Evolutionary conservation across 1,140 invertebrate genomes (phyloP), one percentile per base, ranked within the genome.

Genomic region (Sinella curviseta): DNA sequence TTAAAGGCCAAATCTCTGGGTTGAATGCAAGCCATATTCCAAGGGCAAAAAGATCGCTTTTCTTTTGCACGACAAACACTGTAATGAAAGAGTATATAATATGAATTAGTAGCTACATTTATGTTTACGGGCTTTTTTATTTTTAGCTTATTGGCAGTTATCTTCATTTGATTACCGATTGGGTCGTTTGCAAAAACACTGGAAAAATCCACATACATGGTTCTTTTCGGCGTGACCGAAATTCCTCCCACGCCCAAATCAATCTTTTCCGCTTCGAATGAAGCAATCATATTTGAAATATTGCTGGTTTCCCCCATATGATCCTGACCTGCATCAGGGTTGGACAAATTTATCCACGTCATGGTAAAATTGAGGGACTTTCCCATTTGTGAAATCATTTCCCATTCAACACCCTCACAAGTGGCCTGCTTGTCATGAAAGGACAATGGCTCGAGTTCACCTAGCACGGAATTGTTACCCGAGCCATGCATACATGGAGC

Each of bases 21-120:
- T 78, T 54, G 34, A 82, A 82, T 0, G 81, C 81, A 28, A 82
- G 78, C 78, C 78, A 82, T 24, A 82, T 82, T 55, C 81, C 81
- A n/a, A 82, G 76, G n/a, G 78, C 76, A 75, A 78, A 81, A 0
- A 81, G 35, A 54, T 81, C 78, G 4, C 74, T 76, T 12, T 67
- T 57, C 54, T 81, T 81, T n/a, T 74, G 34, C 1, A 81, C 78
- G 0, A 81, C 80, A 75, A 81, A 81, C 26, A 81, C 80, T 79
- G 54, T 2, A 39, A 67, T 4, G 70, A 36, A 26, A 39, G 20
- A 65, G 67, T 4, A 26, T 26, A 60, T 4, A 60, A 60, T 26
- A 60, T 28, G 39, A 78, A n/a, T n/a, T n/a, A n/a, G 36, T 34
- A 30, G 8, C 12, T 16, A 57, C 34, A 34, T 34, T 12, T 16